phyloP scores from a whole-genome alignment of 2,888 invertebrate genomes.

The Drosophila barbarae region DNA sequence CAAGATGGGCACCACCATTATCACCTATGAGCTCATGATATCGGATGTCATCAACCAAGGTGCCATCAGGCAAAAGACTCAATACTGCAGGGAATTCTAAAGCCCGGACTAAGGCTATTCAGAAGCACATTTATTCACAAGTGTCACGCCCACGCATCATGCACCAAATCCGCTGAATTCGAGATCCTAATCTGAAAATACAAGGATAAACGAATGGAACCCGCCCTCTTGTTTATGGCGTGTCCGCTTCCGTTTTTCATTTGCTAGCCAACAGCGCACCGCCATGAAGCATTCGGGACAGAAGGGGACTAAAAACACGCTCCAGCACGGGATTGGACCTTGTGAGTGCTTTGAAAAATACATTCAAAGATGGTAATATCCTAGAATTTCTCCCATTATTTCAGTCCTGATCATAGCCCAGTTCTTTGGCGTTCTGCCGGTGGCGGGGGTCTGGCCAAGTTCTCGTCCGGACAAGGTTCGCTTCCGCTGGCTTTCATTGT shows the following conservation, averaged over 20 bases:
- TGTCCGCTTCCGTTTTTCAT: constrained; percentile 18
- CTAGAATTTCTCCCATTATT: background rate
- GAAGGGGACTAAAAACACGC: constrained; percentile 71
- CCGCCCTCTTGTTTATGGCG: constrained; percentile 34
- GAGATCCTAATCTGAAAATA: constrained; percentile 47
- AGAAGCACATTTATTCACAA: constrained; percentile 22
- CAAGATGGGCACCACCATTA: constrained; percentile 83
- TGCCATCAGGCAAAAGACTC: constrained; percentile 65
- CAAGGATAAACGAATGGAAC: constrained; percentile 36
- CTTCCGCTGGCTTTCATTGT: constrained; percentile 72
- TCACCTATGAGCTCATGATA: constrained; percentile 85
- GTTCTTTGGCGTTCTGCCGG: constrained; percentile 81
- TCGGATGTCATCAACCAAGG: constrained; percentile 79
- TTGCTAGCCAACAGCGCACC: constrained; percentile 27
- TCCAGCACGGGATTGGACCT: constrained; percentile 81
- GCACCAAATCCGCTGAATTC: constrained; percentile 19
- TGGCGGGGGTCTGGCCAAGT: constrained; percentile 79
- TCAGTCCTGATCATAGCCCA: constrained; percentile 81
- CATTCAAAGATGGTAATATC: background rate
- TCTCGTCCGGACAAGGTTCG: constrained; percentile 70
- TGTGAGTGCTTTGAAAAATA: constrained; percentile 60
- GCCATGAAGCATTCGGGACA: constrained; percentile 46
- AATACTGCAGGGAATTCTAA: constrained; percentile 63
- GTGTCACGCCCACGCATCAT: constrained; percentile 42
- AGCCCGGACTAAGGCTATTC: constrained; percentile 6